These are phyloP conservation scores for Ennomos fuscantarius DNA, from an alignment of 2,888 invertebrate genomes.

Conservation along the genomic window DNA sequence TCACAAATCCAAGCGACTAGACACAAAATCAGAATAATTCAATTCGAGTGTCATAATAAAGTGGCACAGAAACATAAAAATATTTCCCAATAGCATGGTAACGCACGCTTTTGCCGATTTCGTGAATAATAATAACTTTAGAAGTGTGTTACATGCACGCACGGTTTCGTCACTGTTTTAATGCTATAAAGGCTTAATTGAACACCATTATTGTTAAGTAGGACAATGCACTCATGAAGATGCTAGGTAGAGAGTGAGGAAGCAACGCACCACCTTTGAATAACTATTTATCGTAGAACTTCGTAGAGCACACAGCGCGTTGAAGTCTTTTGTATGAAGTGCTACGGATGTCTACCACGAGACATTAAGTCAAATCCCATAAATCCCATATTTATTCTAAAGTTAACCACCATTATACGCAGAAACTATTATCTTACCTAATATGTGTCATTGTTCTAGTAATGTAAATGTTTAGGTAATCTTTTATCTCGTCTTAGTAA, in stretches of 20 bases:
- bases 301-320: conserved; percentile 8
- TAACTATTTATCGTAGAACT: conserved; percentile 1
- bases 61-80: conserved; percentile 30
- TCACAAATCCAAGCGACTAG: conserved; percentile 13
- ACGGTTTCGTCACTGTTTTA: conserved; percentile 29
- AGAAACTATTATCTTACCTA: too few relatives aligned
- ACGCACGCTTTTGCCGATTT: conserved; percentile 31
- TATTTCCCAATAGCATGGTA: conserved; percentile 32
- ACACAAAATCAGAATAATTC: conserved; percentile 20
- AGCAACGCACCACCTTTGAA: conserved; percentile 5
- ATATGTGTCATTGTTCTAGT: conserved; percentile 11
- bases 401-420: not conserved
- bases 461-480: conserved; percentile 6
- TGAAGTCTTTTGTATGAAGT: conserved; percentile 9
- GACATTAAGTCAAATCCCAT: not conserved
- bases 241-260: conserved; percentile 13
- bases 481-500: not conserved
- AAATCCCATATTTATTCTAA: not conserved
- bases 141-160: conserved; percentile 30
- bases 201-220: conserved; percentile 21
- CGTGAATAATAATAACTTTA: conserved; percentile 30
- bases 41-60: conserved; percentile 20
- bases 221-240: conserved; percentile 24
- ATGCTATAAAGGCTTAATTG: conserved; percentile 18
- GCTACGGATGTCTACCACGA: not conserved